phyloP scores from a whole-genome alignment of 2,797 vertebrate genomes.

The Podargus strigoides region DNA sequence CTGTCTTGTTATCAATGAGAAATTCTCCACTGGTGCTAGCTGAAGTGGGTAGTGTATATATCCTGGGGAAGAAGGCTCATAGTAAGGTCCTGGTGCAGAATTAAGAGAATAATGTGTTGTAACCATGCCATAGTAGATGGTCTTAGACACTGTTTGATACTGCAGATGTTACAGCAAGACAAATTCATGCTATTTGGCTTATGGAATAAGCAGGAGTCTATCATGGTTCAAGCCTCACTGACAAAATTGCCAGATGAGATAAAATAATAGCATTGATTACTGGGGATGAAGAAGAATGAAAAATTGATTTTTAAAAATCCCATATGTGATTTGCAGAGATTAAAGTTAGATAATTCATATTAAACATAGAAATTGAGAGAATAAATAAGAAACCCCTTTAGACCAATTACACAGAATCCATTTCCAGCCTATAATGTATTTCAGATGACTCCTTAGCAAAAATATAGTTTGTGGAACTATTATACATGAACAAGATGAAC shows the following conservation, averaged over 20 bases:
- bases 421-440: background rate
- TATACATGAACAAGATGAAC: background rate
- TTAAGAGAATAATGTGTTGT: background rate
- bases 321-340: background rate
- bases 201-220: background rate
- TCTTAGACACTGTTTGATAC: background rate
- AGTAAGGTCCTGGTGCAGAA: background rate
- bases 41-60: accelerated
- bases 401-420: background rate
- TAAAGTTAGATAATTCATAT: background rate
- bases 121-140: background rate
- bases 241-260: background rate
- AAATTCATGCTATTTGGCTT: background rate
- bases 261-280: background rate
- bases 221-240: background rate
- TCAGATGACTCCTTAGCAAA: background rate
- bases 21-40: background rate
- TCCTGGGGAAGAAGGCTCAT: background rate
- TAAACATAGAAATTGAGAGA: background rate
- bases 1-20: background rate
- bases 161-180: accelerated
- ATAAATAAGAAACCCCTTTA: background rate
- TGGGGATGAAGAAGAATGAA: background rate
- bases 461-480: background rate
- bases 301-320: background rate